Base-by-base conservation (phyloP, 2,888 invertebrate genomes). In the Troglohyphantes excavatus region DNA sequence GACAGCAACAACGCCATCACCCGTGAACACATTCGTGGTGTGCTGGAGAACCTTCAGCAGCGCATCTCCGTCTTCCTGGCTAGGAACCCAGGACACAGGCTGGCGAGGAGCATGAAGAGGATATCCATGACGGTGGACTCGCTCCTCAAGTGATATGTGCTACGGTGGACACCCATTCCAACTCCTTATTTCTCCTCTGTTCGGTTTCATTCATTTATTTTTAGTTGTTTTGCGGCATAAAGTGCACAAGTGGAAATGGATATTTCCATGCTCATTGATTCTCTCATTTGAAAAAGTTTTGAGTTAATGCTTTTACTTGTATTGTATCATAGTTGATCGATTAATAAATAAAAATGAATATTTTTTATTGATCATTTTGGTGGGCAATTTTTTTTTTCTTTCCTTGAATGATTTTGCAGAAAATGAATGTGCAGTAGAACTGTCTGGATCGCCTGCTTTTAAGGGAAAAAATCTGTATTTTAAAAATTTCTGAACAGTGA, bases 11-110 rank as follows among this genome's bases (percentile, higher is more conserved):
- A 97, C 94, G 95, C 96, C 0, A 95, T 97, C 72, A 97, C 97
- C 0, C 95, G 96, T 91, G 97, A 97, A 93, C 97, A 98, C 94
- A 95, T 97, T 92, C 96, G 96, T 0, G 95, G 95, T 33, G 96
- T 98, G 33, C 94, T 98, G 84, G 95, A 95, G 90, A 96, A 96
- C 92, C 94, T 98, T 13, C 95, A 96, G 93, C 95, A 95, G 93
- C 97, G 97, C 93, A 95, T 98, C 91, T 94, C 95, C 92, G 92
- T 95, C 19, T 97, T 96, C 94, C 95, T 97, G 67, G 93, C 94
- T 26, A 94, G 95, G 11, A 95, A 96, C 93, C 96, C 97, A 0
- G 94, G 94, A 79, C 95, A 96, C 93, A 95, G 95, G 92, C 95
- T 96, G 72, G 94, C 95, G 43, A 94, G 95, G 2, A 95, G 95